phyloP scores from a whole-genome alignment of 2,113 vertebrate genomes.

The Rynchops niger region DNA sequence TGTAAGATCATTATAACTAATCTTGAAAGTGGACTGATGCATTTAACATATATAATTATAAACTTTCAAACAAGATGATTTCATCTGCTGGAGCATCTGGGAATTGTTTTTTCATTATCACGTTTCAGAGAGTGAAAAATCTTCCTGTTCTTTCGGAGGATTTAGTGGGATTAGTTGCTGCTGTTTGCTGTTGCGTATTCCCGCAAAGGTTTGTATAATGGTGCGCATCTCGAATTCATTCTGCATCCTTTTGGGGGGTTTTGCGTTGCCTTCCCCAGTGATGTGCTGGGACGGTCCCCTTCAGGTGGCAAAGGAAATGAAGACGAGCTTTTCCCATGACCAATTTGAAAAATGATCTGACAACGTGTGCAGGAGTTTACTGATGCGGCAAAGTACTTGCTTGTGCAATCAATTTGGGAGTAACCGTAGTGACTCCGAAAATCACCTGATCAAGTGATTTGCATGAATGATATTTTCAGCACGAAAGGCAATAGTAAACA shows the following conservation, averaged over 20 bases:
- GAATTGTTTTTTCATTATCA: slow-evolving; percentile 44
- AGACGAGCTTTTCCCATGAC: neutral
- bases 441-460: neutral
- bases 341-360: neutral
- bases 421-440: neutral
- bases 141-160: neutral
- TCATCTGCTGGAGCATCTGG: slow-evolving; percentile 41
- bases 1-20: slow-evolving; percentile 28
- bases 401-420: neutral
- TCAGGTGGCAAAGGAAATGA: neutral
- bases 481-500: neutral
- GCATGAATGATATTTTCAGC: neutral
- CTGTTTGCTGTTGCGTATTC: neutral
- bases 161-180: slow-evolving; percentile 48
- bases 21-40: neutral
- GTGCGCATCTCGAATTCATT: neutral
- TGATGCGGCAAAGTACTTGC: neutral
- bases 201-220: neutral
- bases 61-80: slow-evolving; percentile 40
- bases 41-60: slow-evolving; percentile 55
- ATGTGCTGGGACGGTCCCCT: neutral
- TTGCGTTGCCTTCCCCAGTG: neutral
- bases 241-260: neutral
- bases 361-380: neutral
- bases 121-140: slow-evolving; percentile 23